Conservation (phyloP, 2,797 vertebrate species). For the Hoplostethus mediterraneus region DNA sequence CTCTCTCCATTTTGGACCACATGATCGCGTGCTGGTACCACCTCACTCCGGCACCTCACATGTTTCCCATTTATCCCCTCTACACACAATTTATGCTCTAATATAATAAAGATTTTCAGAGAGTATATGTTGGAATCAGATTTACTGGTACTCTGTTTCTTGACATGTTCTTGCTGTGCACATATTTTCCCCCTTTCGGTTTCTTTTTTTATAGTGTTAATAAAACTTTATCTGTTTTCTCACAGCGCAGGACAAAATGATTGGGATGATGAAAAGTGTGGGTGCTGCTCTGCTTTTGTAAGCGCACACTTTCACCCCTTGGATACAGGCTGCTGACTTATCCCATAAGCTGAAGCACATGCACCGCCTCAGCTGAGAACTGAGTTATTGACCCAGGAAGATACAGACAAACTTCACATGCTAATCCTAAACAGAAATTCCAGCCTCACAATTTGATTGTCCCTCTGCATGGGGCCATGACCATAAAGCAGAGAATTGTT, state of each 20-base stretch:
- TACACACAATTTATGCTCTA: conserved; percentile 36
- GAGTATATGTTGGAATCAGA: conserved; percentile 39
- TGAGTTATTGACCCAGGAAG: neutral
- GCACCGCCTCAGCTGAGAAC: conserved; percentile 5
- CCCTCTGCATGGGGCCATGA: neutral
- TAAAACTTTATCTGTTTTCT: conserved; percentile 37
- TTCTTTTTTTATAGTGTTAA: conserved; percentile 20
- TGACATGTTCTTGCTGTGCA: conserved; percentile 13
- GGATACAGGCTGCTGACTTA: neutral
- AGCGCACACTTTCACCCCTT: neutral
- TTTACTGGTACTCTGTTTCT: conserved; percentile 22
- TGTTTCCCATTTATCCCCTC: conserved; percentile 51
- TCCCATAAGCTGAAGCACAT: conserved; percentile 4
- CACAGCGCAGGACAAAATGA: conserved; percentile 12
- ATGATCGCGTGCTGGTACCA: conserved; percentile 10
- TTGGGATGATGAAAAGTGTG: conserved; percentile 19
- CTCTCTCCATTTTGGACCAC: conserved; percentile 4
- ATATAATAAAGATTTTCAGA: conserved; percentile 39
- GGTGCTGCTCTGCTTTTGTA: conserved; percentile 15
- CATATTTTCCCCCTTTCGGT: conserved; percentile 14
- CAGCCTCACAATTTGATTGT: neutral
- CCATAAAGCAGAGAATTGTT: neutral
- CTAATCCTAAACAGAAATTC: neutral
- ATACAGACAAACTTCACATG: neutral
- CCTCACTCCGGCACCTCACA: conserved; percentile 34